phyloP scores from a whole-genome alignment of 2,888 invertebrate species.

The Tenthredo distinguenda region DNA sequence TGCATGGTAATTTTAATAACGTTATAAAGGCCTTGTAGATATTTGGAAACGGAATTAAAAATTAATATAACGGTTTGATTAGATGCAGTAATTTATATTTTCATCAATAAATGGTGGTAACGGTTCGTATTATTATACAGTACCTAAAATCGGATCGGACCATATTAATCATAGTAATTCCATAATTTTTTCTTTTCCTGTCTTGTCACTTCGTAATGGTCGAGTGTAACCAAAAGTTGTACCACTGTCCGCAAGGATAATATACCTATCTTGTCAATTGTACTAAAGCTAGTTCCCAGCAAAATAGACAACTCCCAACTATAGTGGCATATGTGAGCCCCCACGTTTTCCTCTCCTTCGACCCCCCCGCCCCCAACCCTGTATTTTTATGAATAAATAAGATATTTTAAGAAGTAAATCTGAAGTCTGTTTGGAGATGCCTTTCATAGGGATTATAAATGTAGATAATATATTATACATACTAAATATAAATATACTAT shows the following conservation, averaged over 20 bases:
- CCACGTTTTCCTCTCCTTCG: neutral
- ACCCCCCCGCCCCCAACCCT: constrained; percentile 61
- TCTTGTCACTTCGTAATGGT: neutral
- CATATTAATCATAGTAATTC: neutral
- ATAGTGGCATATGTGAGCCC: constrained; percentile 34
- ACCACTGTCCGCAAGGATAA: constrained; percentile 6
- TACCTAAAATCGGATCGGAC: constrained; percentile 32
- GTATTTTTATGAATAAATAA: constrained; percentile 79
- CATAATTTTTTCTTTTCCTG: neutral
- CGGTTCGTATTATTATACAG: constrained; percentile 17
- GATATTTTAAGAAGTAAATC: constrained; percentile 78
- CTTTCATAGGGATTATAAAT: constrained; percentile 78
- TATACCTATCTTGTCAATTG: constrained; percentile 34
- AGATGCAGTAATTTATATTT: constrained; percentile 15
- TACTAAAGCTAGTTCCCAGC: constrained; percentile 47
- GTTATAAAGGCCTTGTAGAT: neutral
- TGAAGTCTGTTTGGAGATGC: constrained; percentile 79
- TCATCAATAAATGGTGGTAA: constrained; percentile 1
- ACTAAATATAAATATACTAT: constrained; percentile 77
- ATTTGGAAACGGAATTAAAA: neutral
- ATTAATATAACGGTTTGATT: neutral
- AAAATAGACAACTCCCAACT: constrained; percentile 45
- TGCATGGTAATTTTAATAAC: neutral
- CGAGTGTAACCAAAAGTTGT: constrained; percentile 6
- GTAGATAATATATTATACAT: constrained; percentile 78